phyloP scores from a whole-genome alignment of 2,888 invertebrate genomes.

The Archips crataeganus region DNA sequence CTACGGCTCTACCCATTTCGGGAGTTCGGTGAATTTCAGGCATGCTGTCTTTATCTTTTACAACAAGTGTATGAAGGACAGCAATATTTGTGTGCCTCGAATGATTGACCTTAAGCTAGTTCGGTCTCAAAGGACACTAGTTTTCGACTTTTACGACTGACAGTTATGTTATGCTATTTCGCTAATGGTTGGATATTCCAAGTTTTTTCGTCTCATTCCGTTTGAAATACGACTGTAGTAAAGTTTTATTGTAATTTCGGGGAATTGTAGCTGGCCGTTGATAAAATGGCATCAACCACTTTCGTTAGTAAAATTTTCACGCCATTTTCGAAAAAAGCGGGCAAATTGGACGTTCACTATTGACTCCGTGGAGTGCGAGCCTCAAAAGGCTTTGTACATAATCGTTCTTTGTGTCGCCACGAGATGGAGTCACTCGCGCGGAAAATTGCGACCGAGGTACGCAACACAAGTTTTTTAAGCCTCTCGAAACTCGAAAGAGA shows the following conservation, averaged over 20 bases:
- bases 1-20: neutral
- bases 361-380: conserved; percentile 44
- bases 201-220: conserved; percentile 16
- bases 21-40: neutral
- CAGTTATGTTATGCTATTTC: conserved; percentile 26
- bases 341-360: conserved; percentile 36
- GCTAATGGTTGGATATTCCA: conserved; percentile 27
- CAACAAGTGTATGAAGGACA: neutral
- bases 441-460: conserved; percentile 58
- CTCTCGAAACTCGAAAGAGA: conserved; percentile 31
- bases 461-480: conserved; percentile 48
- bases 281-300: neutral
- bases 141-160: conserved; percentile 13
- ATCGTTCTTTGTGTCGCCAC: conserved; percentile 57
- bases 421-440: conserved; percentile 52
- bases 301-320: conserved; percentile 3
- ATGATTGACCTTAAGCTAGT: neutral
- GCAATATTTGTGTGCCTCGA: neutral
- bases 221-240: conserved; percentile 16
- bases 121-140: conserved; percentile 13
- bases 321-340: conserved; percentile 24
- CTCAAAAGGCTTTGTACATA: conserved; percentile 53
- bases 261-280: neutral
- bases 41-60: neutral
- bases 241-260: conserved; percentile 11